Conservation (phyloP, 1,140 invertebrate species). For the Spodoptera litura region DNA sequence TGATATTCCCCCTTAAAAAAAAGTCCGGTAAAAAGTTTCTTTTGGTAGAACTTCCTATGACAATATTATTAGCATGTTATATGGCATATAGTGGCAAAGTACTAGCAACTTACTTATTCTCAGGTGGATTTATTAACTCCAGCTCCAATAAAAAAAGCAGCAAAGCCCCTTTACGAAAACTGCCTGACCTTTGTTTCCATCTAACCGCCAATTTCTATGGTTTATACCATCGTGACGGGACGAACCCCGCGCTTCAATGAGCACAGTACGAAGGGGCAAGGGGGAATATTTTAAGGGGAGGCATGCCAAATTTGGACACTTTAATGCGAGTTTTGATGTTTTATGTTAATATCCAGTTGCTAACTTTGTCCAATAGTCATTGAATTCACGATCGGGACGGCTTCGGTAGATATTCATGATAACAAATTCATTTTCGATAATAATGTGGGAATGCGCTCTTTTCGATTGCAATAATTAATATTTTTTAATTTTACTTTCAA, state of each 20-base stretch:
- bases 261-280: conserved; percentile 62
- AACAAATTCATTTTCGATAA: conserved; percentile 50
- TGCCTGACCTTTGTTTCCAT: too few relatives aligned
- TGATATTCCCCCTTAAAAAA: too few relatives aligned
- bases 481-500: too few relatives aligned
- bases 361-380: conserved; percentile 73
- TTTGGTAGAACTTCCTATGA: too few relatives aligned
- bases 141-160: too few relatives aligned
- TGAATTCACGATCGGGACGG: conserved; percentile 59
- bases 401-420: conserved; percentile 6
- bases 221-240: conserved; percentile 50
- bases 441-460: conserved; percentile 33
- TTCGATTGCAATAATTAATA: background rate
- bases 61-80: too few relatives aligned
- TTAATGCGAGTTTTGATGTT: conserved; percentile 85
- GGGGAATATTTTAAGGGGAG: conserved; percentile 71
- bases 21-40: too few relatives aligned
- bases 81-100: too few relatives aligned
- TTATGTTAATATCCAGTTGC: conserved; percentile 78
- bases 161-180: too few relatives aligned
- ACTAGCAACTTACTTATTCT: too few relatives aligned
- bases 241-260: conserved; percentile 59
- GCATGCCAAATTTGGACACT: conserved; percentile 75
- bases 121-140: too few relatives aligned
- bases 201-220: conserved; percentile 9